Evolutionary conservation across 2,113 vertebrate species (phyloP).

Genomic region (Ellobius talpinus): DNA sequence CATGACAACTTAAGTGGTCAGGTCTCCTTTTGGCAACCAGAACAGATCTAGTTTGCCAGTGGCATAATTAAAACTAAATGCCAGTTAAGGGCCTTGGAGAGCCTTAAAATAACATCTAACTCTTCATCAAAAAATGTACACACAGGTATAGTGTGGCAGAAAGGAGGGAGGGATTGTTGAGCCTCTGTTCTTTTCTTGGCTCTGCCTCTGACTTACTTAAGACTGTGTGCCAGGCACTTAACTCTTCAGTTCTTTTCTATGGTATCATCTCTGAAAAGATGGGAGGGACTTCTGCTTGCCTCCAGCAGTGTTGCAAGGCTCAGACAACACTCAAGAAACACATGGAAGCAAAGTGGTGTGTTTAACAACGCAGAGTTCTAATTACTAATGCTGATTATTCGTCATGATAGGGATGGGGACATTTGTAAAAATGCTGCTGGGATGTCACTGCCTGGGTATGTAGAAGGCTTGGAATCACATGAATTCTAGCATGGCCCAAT

Average conservation of each 20-base stretch:
- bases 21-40: constrained; percentile 37
- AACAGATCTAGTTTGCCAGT: constrained; percentile 38
- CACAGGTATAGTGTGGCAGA: constrained; percentile 48
- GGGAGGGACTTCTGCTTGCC: not conserved
- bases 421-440: not conserved
- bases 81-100: not conserved
- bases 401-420: not conserved
- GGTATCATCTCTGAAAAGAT: constrained; percentile 20
- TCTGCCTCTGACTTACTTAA: not conserved
- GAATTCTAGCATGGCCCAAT: not conserved
- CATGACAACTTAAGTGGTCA: constrained; percentile 53
- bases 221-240: not conserved
- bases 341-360: not conserved
- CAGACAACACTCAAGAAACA: not conserved
- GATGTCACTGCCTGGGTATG: not conserved
- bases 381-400: not conserved
- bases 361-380: not conserved
- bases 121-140: constrained; percentile 49
- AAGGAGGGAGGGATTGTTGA: constrained; percentile 39
- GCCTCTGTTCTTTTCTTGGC: constrained; percentile 46
- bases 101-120: constrained; percentile 62
- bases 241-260: not conserved
- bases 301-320: not conserved
- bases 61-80: constrained; percentile 75
- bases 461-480: not conserved